Percentiles rank a stretch among this genome's conserved stretches.
phyloP scores from a whole-genome alignment of 2,113 vertebrate genomes.

The Tetrax tetrax region DNA sequence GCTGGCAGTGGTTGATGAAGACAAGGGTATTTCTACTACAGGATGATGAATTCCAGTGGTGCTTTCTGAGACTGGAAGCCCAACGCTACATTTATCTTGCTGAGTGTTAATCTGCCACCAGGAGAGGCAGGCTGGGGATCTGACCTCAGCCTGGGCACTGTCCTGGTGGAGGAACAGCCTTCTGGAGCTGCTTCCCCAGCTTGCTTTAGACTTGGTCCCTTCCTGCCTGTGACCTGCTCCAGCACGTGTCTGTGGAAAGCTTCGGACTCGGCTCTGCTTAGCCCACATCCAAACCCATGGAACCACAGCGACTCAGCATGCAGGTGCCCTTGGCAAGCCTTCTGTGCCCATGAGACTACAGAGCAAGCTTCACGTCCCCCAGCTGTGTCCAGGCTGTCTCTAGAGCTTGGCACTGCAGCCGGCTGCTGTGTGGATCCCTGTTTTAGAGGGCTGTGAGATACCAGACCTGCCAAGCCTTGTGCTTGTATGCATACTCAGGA shows the following conservation, averaged over 20 bases:
- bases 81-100: neutral
- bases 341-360: neutral
- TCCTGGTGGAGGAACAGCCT: neutral
- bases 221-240: neutral
- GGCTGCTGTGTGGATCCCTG: neutral
- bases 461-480: neutral
- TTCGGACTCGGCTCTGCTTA: neutral
- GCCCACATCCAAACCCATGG: neutral
- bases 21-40: neutral
- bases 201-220: neutral
- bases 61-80: neutral
- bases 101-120: neutral
- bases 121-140: neutral
- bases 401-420: neutral
- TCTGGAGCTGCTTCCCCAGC: neutral
- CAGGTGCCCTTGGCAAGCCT: neutral
- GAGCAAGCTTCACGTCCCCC: neutral
- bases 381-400: neutral
- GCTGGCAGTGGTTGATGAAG: neutral
- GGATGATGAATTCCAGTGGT: neutral
- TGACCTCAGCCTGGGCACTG: neutral
- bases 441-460: neutral
- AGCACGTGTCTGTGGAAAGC: neutral
- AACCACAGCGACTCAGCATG: neutral
- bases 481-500: neutral